Base-by-base conservation (phyloP, 23 tunicate genomes). In the Diplosoma virens region DNA sequence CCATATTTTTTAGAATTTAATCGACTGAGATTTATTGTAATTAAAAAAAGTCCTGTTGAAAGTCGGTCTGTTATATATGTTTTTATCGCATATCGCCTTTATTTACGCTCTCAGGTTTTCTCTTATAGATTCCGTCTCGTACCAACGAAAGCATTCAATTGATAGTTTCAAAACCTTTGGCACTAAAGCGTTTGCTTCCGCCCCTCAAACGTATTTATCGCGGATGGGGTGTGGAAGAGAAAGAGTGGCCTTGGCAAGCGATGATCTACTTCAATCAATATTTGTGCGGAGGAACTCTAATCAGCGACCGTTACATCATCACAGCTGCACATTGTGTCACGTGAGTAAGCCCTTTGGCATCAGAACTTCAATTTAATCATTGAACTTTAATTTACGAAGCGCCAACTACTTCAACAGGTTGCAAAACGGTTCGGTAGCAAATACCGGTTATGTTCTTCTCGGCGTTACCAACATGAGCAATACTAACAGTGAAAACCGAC, bases 241-340 rank as follows among this genome's bases (percentile, higher is more conserved):
- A 27, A 5, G 73, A 70, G 24, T 89, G 82, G 84, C 96, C 97
- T 6, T 92, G 97, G 97, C 86, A 92, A 52, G 97, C 84, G 4
- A 25, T 92, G 55, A 30, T 92, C 24, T 58, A 65, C 50, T 69
- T 73, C 37, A 67, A 83, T 7, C 46, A 34, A 7, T 37, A 64
- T 2, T 25, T 82, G 1, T 92, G 97, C 34, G 97, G 97, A 0
- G 97, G 97, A 56, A 85, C 97, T 0, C 58, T 92, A 30, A 70
- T 92, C 14, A 59, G 84, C 0, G 34, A 53, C 28, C 71, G 59
- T 6, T 78, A 67, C 59, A 82, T 92, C 25, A 27, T 92, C 18
- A 92, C 97, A 11, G 97, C 97, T 26, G 97, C 84, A 0, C 97
- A 92, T 61, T 92, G 97, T 64, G n/a, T 92, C 1, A 41, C 33